Evolutionary conservation across 1,140 invertebrate genomes (phyloP).

Genomic region (Tetragnatha versicolor): DNA sequence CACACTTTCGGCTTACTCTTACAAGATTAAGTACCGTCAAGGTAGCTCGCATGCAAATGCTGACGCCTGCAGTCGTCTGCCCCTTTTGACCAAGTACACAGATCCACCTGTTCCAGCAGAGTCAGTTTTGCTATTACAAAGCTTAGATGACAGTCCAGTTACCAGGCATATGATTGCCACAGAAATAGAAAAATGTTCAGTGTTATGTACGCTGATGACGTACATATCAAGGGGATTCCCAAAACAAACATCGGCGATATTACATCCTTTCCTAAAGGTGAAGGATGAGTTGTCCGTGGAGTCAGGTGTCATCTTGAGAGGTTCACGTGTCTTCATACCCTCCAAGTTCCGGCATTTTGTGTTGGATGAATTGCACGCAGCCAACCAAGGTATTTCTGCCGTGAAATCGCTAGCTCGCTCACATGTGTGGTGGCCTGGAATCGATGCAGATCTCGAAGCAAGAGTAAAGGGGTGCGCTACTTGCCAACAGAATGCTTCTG

Average conservation of each 20-base stretch:
- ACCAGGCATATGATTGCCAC: no score
- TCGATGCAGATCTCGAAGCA: no score
- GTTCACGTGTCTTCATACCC: neutral
- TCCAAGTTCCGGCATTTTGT: neutral
- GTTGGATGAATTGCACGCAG: neutral
- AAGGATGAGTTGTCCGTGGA: neutral
- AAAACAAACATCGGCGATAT: no score
- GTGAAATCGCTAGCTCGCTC: neutral
- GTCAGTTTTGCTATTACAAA: no score
- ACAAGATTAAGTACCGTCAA: slow-evolving; percentile 60
- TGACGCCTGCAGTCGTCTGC: slow-evolving; percentile 46
- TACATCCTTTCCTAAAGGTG: no score
- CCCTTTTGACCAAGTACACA: neutral
- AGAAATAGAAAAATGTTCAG: no score
- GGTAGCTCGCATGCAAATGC: slow-evolving; percentile 57
- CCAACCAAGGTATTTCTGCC: neutral
- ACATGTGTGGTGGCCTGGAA: neutral
- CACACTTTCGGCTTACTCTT: slow-evolving; percentile 61
- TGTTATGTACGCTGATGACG: no score
- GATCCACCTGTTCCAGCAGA: slow-evolving; percentile 2
- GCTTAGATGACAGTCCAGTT: no score
- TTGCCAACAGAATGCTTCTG: no score
- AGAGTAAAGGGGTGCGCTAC: no score
- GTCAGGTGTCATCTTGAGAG: neutral
- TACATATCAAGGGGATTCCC: no score